phyloP scores from a whole-genome alignment of 1,140 invertebrate genomes.

The Camponotus floridanus region DNA sequence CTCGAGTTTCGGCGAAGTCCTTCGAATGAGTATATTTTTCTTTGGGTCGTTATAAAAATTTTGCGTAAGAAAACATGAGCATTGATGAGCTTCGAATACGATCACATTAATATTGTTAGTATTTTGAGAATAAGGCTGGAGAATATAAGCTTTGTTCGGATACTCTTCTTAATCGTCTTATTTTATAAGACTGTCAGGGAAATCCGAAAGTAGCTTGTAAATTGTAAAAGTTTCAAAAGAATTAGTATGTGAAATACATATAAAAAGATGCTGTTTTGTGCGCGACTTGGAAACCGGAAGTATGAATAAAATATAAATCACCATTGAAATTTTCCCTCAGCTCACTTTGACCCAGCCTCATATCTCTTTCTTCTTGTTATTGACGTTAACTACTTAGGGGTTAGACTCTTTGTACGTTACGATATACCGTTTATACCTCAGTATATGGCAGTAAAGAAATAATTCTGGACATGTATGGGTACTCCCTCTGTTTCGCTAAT shows the following conservation, averaged over 20 bases:
- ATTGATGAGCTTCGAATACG: constrained; percentile 62
- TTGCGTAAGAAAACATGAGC: constrained; percentile 63
- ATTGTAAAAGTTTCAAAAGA: constrained; percentile 54
- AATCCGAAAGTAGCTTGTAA: constrained; percentile 23
- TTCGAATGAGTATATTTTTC: constrained; percentile 39
- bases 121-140: constrained; percentile 50
- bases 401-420: constrained; percentile 59
- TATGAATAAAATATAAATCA: constrained; percentile 52
- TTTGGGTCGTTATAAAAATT: constrained; percentile 56
- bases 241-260: not conserved
- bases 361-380: constrained; percentile 37
- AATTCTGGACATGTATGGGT: constrained; percentile 47
- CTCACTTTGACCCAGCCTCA: constrained; percentile 48
- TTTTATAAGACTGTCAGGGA: not conserved
- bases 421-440: constrained; percentile 52
- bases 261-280: constrained; percentile 22
- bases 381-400: constrained; percentile 59
- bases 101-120: constrained; percentile 60
- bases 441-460: constrained; percentile 59
- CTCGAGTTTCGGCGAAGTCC: constrained; percentile 51
- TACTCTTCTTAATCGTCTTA: constrained; percentile 14
- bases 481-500: constrained; percentile 48
- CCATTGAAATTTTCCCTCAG: constrained; percentile 30
- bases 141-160: constrained; percentile 10
- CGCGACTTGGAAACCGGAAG: constrained; percentile 28